Evolutionary conservation across 2,113 vertebrate species (phyloP).

Genomic region (Catharus fuscescens): DNA sequence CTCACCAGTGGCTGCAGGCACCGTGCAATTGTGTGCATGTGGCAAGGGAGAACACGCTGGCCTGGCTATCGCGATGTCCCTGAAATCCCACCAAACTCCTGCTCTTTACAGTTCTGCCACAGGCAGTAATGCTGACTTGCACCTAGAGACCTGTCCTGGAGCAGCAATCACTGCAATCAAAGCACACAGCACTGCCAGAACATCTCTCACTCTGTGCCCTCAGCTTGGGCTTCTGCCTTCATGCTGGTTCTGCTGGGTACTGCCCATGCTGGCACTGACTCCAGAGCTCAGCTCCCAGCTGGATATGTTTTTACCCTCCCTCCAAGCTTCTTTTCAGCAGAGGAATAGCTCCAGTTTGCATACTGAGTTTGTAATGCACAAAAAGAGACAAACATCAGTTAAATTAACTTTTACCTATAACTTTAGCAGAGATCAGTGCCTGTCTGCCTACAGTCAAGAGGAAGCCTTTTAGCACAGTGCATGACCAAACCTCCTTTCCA

Average conservation of each 20-base stretch:
- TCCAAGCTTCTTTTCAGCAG: conserved; percentile 7
- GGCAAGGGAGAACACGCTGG: background rate
- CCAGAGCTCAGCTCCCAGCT: background rate
- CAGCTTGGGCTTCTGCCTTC: background rate
- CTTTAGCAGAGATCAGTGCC: background rate
- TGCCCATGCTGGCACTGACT: background rate
- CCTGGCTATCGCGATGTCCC: background rate
- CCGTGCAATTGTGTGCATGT: fast-evolving
- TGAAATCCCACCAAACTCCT: background rate
- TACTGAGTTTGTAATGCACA: conserved; percentile 17
- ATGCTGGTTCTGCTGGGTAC: background rate
- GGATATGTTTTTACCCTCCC: background rate
- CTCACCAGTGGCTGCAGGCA: background rate
- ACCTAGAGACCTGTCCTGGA: background rate
- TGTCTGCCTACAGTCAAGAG: background rate
- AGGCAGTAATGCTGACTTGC: background rate
- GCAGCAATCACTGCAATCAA: background rate
- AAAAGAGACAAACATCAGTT: background rate
- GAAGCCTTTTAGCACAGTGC: background rate
- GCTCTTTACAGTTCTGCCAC: background rate
- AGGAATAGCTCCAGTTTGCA: background rate
- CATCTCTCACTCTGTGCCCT: background rate
- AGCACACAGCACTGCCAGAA: background rate
- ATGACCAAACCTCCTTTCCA: background rate
- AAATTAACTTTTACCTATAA: conserved; percentile 28